A percentile compares a stretch with the other conserved stretches of the same genome.
These are phyloP conservation scores for Rhizomys pruinosus DNA, from an alignment of 2,113 vertebrate species.

Conservation along the genomic window DNA sequence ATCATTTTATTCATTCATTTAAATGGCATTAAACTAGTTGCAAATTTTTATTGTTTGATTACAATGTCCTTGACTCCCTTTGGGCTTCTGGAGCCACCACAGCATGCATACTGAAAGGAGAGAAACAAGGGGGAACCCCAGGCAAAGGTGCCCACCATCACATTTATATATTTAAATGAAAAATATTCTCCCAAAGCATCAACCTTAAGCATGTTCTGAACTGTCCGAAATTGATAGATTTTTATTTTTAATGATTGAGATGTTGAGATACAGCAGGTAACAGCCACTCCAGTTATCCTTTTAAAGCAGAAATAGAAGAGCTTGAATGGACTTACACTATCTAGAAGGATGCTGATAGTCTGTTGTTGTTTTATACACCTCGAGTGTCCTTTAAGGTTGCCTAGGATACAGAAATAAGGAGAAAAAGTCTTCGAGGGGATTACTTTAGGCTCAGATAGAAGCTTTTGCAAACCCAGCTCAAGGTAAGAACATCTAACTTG, in stretches of 20 bases:
- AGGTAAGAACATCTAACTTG: not conserved
- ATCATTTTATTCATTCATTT: conserved; percentile 67
- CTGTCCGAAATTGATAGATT: conserved; percentile 52
- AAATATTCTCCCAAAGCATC: conserved; percentile 15
- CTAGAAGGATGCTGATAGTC: not conserved
- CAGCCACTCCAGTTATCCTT: not conserved
- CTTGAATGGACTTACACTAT: not conserved
- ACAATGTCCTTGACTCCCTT: conserved; percentile 19
- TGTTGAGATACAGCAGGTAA: conserved; percentile 29
- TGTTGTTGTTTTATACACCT: not conserved
- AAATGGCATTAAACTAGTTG: conserved; percentile 49
- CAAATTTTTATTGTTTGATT: conserved; percentile 55
- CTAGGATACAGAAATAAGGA: not conserved
- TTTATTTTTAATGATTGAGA: not conserved
- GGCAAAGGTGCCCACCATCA: not conserved
- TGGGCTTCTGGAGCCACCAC: not conserved
- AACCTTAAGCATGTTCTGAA: not conserved
- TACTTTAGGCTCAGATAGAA: not conserved
- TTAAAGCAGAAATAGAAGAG: not conserved
- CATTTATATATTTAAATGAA: conserved; percentile 53
- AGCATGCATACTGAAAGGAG: not conserved
- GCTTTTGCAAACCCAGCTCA: not conserved
- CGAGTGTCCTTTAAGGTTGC: not conserved
- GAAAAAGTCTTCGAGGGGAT: not conserved
- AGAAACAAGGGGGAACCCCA: not conserved